Base-by-base conservation (phyloP, 2,113 vertebrate genomes). In the Caloenas nicobarica region DNA sequence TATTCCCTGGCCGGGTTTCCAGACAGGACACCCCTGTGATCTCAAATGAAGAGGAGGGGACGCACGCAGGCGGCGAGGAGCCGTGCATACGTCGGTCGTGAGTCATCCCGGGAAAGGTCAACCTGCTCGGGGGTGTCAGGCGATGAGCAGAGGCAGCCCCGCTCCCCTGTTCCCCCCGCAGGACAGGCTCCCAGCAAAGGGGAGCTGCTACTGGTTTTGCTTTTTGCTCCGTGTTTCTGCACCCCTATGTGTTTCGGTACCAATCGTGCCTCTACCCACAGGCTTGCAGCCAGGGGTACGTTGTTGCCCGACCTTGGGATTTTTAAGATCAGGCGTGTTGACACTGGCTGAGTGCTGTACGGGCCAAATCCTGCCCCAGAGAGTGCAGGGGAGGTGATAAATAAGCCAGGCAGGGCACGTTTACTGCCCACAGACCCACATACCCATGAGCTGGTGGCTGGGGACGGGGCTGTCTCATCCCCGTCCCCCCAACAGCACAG, bases 401-500 rank as follows among this genome's bases (percentile, higher is more conserved):
- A 0, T 23, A 23, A 68, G 15, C 25, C 51, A 15, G 16, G 40
- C 4, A 22, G 31, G 28, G 42, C 48, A 42, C 1, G 15, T 13
- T 17, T 58, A 29, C 34, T 54, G 24, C 42, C 29, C 46, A 42
- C 24, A 78, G 19, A 60, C 11, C 16, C 15, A 23, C 38, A 16
- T 2, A 15, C 4, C 16, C 19, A 1, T 4, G 6, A 3, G 3
- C 36, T 46, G 12, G 40, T 0, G 0, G 34, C 19, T 65, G 51
- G 10, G 28, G 23, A 50, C 51, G 8, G 18, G 51, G 40, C 38
- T 93, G 53, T 15, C 9, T 23, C 22, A 29, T 54, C 28, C 28
- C 50, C 11, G 5, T 33, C 16, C 46, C 34, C 26, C 28, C 5
- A 7, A 7, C 26, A 15, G 11, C 28, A 36, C 2, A 36, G 22